A percentile compares a stretch with the other conserved stretches of the same genome.
Evolutionary conservation across 2,113 vertebrate genomes (phyloP).

Genomic region (Colinus virginianus): DNA sequence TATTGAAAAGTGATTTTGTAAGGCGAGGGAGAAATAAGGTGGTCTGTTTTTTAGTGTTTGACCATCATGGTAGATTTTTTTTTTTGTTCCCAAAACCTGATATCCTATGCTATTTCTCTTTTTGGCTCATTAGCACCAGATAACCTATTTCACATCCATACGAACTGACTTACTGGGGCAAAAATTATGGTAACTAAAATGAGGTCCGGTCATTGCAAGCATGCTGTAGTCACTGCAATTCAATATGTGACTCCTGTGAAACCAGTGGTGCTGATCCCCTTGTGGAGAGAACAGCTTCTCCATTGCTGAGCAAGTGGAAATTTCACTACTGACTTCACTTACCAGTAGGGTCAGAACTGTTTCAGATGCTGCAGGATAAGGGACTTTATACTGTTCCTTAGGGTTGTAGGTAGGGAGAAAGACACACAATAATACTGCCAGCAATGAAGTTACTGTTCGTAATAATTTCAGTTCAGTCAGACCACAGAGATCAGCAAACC

Average conservation of each 20-base stretch:
- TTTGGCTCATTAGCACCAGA: neutral
- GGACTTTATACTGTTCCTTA: neutral
- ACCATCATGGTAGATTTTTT: neutral
- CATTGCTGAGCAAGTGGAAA: neutral
- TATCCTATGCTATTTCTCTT: neutral
- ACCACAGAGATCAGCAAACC: conserved; percentile 51
- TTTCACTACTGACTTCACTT: neutral
- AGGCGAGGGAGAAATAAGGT: neutral
- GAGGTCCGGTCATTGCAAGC: neutral
- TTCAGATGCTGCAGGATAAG: neutral
- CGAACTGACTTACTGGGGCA: neutral
- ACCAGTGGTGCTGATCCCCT: neutral
- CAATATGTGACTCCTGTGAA: neutral
- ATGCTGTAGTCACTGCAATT: neutral
- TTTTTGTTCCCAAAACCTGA: neutral
- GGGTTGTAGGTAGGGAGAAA: neutral
- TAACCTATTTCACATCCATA: neutral
- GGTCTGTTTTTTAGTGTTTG: neutral
- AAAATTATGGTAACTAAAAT: neutral
- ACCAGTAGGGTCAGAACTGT: neutral
- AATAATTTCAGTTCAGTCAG: conserved; percentile 5
- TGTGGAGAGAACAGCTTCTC: neutral
- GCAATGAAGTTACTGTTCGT: neutral
- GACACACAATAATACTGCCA: rapidly evolving
- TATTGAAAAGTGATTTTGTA: neutral